Evolutionary conservation across 2,888 invertebrate genomes (phyloP).

Genomic region (Siphonodentalium dalli): DNA sequence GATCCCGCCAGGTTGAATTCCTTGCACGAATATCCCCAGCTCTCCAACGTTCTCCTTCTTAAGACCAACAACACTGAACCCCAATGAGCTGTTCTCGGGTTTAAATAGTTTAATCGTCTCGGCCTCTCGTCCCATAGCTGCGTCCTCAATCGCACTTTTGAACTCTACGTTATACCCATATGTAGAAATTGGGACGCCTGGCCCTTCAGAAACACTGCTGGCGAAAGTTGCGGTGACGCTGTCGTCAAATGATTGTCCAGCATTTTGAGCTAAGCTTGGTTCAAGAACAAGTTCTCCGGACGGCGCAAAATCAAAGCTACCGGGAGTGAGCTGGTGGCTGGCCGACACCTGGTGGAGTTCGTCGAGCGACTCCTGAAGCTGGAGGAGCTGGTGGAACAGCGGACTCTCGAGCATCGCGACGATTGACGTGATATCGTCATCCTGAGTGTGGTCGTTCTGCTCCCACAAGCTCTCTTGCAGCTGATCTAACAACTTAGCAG

Average conservation of each 20-base stretch:
- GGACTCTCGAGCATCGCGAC: conserved; percentile 86
- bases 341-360: conserved; percentile 78
- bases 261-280: conserved; percentile 8
- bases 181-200: conserved; percentile 36
- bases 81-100: conserved; percentile 73
- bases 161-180: conserved; percentile 47
- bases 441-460: conserved; percentile 69
- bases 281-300: conserved; percentile 73
- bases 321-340: conserved; percentile 53
- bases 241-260: conserved; percentile 17
- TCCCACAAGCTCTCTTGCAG: conserved; percentile 86
- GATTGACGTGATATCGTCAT: conserved; percentile 80
- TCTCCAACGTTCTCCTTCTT: conserved; percentile 73
- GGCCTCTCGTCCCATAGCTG: conserved; percentile 71
- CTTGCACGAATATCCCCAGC: conserved; percentile 74
- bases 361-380: conserved; percentile 87
- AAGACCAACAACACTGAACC: conserved; percentile 75
- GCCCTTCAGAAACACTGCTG: conserved; percentile 14
- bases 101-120: conserved; percentile 72
- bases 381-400: conserved; percentile 87
- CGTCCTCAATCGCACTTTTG: conserved; percentile 68
- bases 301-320: conserved; percentile 83
- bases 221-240: conserved; percentile 12
- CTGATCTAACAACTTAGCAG: conserved; percentile 85
- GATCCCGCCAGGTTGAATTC: conserved; percentile 73